Evolutionary conservation across 2,113 vertebrate genomes (phyloP).

Genomic region (Spea multiplicata): DNA sequence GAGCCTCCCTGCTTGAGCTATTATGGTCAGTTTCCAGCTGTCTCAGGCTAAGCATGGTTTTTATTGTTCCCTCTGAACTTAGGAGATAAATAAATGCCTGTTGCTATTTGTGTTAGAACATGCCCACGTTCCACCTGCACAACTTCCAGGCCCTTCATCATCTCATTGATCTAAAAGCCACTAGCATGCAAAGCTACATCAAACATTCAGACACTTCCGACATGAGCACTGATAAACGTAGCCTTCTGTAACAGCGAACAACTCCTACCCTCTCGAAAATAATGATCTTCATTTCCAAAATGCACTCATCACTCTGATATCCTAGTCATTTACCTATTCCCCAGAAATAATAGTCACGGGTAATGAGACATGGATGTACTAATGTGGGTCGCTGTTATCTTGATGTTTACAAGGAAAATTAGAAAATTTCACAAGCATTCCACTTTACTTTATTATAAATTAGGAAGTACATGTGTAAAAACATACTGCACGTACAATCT

Average conservation of each 20-base stretch:
- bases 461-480: too few species aligned
- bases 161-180: slow-evolving; percentile 26
- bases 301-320: background rate
- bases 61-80: slow-evolving; percentile 53
- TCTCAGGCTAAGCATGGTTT: slow-evolving; percentile 38
- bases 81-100: slow-evolving; percentile 62
- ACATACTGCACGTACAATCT: too few species aligned
- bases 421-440: too few species aligned
- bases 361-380: background rate
- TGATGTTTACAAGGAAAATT: too few species aligned
- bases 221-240: slow-evolving; percentile 3
- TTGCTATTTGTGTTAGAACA: slow-evolving; percentile 59
- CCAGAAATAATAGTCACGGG: background rate
- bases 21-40: slow-evolving; percentile 62
- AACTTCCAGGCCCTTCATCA: slow-evolving; percentile 37
- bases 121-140: slow-evolving; percentile 55
- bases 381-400: too few species aligned
- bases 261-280: slow-evolving; percentile 2
- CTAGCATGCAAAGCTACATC: slow-evolving; percentile 19
- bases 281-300: background rate
- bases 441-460: too few species aligned
- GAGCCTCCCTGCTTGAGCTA: slow-evolving; percentile 36
- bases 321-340: background rate
- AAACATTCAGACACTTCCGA: slow-evolving; percentile 15
- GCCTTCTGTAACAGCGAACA: slow-evolving; percentile 1